These are phyloP conservation scores for Drosophila trichaetosa DNA, from an alignment of 2,888 invertebrate species.

Conservation along the genomic window DNA sequence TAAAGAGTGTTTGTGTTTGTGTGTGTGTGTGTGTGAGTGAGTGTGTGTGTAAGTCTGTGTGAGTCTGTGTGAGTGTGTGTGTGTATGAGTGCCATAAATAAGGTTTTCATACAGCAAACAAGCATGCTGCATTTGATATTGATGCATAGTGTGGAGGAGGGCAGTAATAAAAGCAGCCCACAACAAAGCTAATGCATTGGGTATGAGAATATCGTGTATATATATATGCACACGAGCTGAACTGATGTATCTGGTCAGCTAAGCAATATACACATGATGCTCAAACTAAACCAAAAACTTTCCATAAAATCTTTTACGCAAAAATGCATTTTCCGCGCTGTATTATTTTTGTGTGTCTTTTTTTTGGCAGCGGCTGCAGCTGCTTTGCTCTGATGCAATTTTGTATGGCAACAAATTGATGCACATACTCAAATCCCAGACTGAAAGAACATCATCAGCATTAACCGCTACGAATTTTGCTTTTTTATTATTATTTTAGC, in stretches of 20 bases:
- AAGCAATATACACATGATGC: slow-evolving; percentile 17
- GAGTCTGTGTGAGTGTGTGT: background rate
- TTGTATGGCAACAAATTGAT: slow-evolving; percentile 23
- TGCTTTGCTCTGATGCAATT: slow-evolving; percentile 24
- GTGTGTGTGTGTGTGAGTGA: background rate
- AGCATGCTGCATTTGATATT: slow-evolving; percentile 43
- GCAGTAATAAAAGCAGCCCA: slow-evolving; percentile 38
- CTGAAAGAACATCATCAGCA: background rate
- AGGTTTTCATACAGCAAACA: slow-evolving; percentile 35
- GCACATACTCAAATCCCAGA: slow-evolving; percentile 25
- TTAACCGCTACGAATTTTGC: background rate
- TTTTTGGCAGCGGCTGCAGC: background rate
- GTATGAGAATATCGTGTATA: background rate
- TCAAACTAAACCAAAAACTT: background rate
- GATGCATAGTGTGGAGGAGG: slow-evolving; percentile 51
- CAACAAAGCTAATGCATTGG: slow-evolving; percentile 41
- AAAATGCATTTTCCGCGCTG: slow-evolving; percentile 32
- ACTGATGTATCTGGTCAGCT: slow-evolving; percentile 22
- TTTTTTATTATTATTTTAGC: background rate
- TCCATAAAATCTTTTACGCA: slow-evolving; percentile 32
- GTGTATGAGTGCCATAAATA: slow-evolving; percentile 36
- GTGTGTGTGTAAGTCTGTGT: background rate
- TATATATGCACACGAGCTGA: background rate
- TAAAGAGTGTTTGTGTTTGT: background rate
- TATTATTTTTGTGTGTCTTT: slow-evolving; percentile 10